Base-by-base conservation (phyloP, 2,113 vertebrate genomes). In the Vulpes ferrilata region DNA sequence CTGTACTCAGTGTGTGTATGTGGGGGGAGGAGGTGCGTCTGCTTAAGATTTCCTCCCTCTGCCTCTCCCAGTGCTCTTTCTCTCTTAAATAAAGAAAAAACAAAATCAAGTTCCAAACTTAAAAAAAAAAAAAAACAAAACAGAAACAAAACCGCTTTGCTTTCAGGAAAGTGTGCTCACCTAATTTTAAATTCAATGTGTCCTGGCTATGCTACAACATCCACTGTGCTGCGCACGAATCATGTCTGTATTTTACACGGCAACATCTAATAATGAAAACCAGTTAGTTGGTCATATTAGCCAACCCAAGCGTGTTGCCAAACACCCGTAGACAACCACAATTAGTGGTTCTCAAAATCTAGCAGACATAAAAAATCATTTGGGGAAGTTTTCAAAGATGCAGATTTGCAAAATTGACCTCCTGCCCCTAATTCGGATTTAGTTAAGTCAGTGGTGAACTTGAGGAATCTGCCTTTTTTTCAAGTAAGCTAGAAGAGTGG, bases 281-380 rank as follows among this genome's bases (percentile, higher is more conserved):
- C 13, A 78, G 27, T 71, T 90, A 8, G 73, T 8, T 67, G 12
- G 5, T 69, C 25, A 80, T 82, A 71, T 32, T 3, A 64, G 64
- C 67, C 48, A 74, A 95, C 51, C 3, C 4, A 84, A 64, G 20
- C 8, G 74, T n/a, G 3, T 79, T 79, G 57, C 67, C 19, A 93
- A 20, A 22, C 32, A 11, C 88, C 51, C 51, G 15, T 22, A 10
- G 71, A 55, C 12, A 93, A 83, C 8, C 7, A 89, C 85, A 86
- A 67, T 65, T 17, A 83, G n/a, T 92, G n/a, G 2, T 65, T 93
- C 23, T 81, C 48, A 73, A 97, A 83, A 62, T 71, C 23, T 91
- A 35, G 1, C 20, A 69, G 59, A 59, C 2, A 80, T 53, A 32
- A 78, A 78, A 27, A 1, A 74, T 8, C 2, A 32, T 64, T 59